Evolutionary conservation across 2,797 vertebrate species (phyloP), one percentile per base, ranked within the genome.

Genomic region (Sparidentex hasta): DNA sequence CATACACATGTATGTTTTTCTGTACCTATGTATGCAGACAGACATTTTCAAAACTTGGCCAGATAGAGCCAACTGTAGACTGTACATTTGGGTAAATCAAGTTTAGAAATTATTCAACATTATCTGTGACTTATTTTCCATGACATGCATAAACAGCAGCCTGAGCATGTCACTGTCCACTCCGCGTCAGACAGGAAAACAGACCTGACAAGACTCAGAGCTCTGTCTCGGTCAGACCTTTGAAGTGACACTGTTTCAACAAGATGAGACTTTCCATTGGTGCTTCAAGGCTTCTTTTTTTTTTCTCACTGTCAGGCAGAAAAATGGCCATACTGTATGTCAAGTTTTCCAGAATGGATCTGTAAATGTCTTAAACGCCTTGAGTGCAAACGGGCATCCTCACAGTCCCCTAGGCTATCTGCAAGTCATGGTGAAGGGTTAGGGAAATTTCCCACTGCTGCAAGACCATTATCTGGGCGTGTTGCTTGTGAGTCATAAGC

Each of bases 401-500:
- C 51, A 57, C 65, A 66, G 69, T 71, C 78, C 75, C 58, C 54
- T 25, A 57, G 74, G 74, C 78, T 71, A 79, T 58, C 68, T 11
- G 6, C 47, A 54, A 76, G 80, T 71, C 83, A 65, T 75, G 75
- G 79, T 78, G 74, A 82, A 18, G 80, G 73, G 58, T 74, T 74
- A 14, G 89, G 90, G 84, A 92, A 90, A 82, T 90, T 91, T 93
- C 90, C 89, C 88, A 74, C 70, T 66, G 83, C 54, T 80, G 59
- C 27, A 50, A 81, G 87, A 80, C 81, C 90, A 94, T 94, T 92
- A 93, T 82, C 76, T 93, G 90, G 92, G 93, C 86, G 87, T 92
- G 90, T 73, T 82, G 78, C 65, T 80, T 71, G 61, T 89, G 90
- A 94, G 88, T 95, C 92, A 93, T 92, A 82, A 90, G 85, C 58